A percentile compares a stretch with the other conserved stretches of the same genome.
phyloP scores from a whole-genome alignment of 2,888 invertebrate species.

The Temnothorax unifasciatus region DNA sequence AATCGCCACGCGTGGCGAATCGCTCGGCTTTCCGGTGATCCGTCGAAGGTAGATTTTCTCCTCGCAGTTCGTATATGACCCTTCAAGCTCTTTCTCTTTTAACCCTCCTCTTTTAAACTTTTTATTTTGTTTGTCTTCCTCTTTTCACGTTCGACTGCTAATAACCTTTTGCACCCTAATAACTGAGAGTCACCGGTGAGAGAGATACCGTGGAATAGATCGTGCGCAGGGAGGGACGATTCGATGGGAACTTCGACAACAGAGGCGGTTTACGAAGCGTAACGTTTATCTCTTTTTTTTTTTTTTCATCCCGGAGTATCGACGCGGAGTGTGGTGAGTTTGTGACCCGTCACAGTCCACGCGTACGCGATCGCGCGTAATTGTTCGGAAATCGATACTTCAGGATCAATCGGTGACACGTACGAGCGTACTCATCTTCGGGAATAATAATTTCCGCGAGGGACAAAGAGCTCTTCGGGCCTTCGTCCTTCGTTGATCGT shows the following conservation, averaged over 20 bases:
- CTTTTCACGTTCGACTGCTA: constrained; percentile 49
- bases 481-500: background rate
- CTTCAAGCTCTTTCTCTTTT: background rate
- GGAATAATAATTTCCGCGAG: constrained; percentile 42
- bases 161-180: constrained; percentile 58
- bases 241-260: constrained; percentile 12
- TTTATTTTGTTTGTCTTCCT: constrained; percentile 23
- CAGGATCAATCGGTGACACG: background rate
- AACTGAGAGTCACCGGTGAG: constrained; percentile 45
- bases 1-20: background rate
- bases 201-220: constrained; percentile 62
- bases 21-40: background rate
- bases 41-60: constrained; percentile 19
- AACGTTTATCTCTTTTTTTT: constrained; percentile 42
- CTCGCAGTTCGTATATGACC: background rate
- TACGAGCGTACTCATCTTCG: constrained; percentile 30
- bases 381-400: constrained; percentile 43
- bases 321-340: background rate
- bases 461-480: constrained; percentile 26
- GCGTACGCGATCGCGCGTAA: constrained; percentile 38
- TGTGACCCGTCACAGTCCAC: background rate
- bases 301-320: constrained; percentile 11
- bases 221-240: constrained; percentile 21
- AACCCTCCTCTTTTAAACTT: background rate
- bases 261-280: constrained; percentile 53